A percentile compares a stretch with the other conserved stretches of the same genome.
Conservation (phyloP, 2,888 invertebrate species). For the Drosophila mimica region DNA sequence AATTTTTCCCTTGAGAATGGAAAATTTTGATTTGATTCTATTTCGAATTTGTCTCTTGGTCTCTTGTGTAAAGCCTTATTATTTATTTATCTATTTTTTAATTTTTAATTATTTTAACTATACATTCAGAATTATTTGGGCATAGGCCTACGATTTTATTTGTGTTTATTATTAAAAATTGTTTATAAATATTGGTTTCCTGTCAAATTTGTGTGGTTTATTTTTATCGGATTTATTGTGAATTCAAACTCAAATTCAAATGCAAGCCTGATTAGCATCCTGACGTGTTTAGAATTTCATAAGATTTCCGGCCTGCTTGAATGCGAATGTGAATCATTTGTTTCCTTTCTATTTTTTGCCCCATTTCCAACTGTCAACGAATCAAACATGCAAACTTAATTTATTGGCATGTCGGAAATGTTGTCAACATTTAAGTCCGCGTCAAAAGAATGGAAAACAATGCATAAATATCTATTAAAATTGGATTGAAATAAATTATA, state of each 20-base stretch:
- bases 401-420: constrained; percentile 67
- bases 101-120: background rate
- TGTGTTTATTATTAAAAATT: too few species aligned
- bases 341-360: background rate
- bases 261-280: background rate
- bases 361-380: constrained; percentile 36
- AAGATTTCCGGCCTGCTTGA: background rate
- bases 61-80: background rate
- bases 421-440: constrained; percentile 44
- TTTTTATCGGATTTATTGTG: background rate
- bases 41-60: background rate
- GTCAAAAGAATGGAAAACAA: constrained; percentile 51
- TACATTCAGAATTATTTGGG: background rate
- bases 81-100: background rate
- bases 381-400: constrained; percentile 46
- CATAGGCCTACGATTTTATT: background rate
- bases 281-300: background rate
- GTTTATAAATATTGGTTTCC: background rate
- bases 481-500: constrained; percentile 73
- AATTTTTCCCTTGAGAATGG: background rate
- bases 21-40: background rate
- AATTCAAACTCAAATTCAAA: background rate
- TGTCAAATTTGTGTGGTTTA: background rate
- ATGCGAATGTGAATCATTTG: constrained; percentile 9
- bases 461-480: constrained; percentile 76